Percentiles rank a stretch among this genome's conserved stretches.
Evolutionary conservation across 2,797 vertebrate species (phyloP).

Genomic region (Acanthornis magna): DNA sequence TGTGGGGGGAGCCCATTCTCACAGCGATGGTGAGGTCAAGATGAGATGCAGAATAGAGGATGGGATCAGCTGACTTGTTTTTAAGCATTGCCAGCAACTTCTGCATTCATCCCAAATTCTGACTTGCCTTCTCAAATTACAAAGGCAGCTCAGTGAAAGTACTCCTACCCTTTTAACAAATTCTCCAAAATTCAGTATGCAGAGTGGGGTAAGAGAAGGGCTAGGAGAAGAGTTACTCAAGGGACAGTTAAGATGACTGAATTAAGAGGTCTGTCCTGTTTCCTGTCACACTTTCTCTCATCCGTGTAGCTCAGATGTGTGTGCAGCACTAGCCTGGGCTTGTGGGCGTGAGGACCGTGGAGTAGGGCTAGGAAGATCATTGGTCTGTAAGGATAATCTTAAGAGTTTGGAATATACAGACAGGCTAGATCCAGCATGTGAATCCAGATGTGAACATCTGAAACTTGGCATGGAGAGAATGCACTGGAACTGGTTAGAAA

Average conservation of each 20-base stretch:
- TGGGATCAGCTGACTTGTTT: background rate
- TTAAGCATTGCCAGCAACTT: background rate
- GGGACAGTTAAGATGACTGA: background rate
- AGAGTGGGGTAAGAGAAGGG: background rate
- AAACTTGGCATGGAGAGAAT: background rate
- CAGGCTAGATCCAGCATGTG: background rate
- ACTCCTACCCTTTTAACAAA: background rate
- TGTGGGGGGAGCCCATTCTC: background rate
- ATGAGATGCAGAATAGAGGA: background rate
- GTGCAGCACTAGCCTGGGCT: background rate
- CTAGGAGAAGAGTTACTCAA: background rate
- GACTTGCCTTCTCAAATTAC: constrained; percentile 5
- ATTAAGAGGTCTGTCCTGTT: background rate
- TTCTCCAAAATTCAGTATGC: background rate
- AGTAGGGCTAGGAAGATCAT: background rate
- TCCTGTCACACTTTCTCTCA: background rate
- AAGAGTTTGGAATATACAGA: background rate
- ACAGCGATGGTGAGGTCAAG: background rate
- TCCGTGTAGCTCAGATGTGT: background rate
- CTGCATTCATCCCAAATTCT: background rate
- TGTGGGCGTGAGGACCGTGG: rapidly evolving
- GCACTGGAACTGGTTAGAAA: background rate
- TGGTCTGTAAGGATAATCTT: background rate
- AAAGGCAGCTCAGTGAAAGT: background rate
- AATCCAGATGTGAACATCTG: background rate